Percentiles rank a stretch among this genome's conserved stretches.
phyloP scores from a whole-genome alignment of 1,140 invertebrate genomes.

The Apis cerana region DNA sequence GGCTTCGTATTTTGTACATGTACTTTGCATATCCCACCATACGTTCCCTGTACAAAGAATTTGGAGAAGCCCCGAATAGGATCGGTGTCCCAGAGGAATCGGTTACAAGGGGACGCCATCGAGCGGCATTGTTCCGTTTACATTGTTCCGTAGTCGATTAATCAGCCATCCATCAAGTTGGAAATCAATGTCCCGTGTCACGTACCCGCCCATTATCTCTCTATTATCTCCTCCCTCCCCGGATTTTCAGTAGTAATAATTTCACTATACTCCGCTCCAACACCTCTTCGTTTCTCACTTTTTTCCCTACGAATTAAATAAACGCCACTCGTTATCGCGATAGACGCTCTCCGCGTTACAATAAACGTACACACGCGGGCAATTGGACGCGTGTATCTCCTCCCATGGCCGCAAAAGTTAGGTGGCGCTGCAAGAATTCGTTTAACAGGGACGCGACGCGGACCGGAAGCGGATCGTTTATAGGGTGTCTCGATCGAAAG shows the following conservation, averaged over 20 bases:
- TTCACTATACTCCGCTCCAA: no score
- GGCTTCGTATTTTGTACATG: slow-evolving; percentile 8
- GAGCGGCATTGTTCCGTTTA: neutral
- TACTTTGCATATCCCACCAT: neutral
- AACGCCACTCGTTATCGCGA: no score
- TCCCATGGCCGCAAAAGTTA: neutral
- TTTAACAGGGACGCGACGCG: neutral
- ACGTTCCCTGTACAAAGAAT: slow-evolving; percentile 31
- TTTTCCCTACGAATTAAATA: no score
- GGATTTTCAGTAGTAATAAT: neutral
- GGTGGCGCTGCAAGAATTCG: neutral
- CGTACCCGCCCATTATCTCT: no score
- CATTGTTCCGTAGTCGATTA: slow-evolving; percentile 12
- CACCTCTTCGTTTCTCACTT: no score
- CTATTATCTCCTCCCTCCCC: neutral
- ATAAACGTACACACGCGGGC: neutral
- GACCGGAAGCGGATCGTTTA: slow-evolving; percentile 14
- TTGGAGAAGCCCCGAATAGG: neutral
- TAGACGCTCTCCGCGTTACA: no score
- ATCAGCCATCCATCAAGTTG: slow-evolving; percentile 15
- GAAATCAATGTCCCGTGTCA: neutral
- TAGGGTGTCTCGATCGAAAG: neutral
- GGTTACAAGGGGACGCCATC: neutral
- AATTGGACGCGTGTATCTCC: neutral
- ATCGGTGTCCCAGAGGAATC: slow-evolving; percentile 20